phyloP scores from a whole-genome alignment of 2,888 invertebrate species.

The Prionchulus punctatus region DNA sequence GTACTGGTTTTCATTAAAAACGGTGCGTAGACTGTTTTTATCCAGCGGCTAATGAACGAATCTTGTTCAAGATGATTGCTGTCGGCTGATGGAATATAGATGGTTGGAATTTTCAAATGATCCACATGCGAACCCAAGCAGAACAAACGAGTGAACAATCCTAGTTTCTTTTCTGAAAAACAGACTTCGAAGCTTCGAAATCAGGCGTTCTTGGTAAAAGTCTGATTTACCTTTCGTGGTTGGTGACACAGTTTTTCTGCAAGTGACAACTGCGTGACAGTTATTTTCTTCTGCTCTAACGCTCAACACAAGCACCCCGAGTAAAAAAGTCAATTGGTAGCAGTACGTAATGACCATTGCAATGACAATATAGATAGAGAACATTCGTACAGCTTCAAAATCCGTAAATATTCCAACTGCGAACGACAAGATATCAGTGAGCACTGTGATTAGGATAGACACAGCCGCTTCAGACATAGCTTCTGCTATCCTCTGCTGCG shows the following conservation, averaged over 20 bases:
- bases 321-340: constrained; percentile 77
- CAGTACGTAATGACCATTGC: constrained; percentile 70
- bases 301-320: constrained; percentile 70
- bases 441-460: constrained; percentile 75
- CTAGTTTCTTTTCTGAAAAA: no score
- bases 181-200: no score
- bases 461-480: constrained; percentile 78
- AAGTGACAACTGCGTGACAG: constrained; percentile 51
- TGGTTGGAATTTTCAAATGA: no score
- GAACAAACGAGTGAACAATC: no score
- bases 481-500: constrained; percentile 65
- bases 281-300: constrained; percentile 71
- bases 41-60: neutral
- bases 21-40: constrained; percentile 6
- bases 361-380: constrained; percentile 79
- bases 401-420: constrained; percentile 67
- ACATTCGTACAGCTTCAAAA: constrained; percentile 75
- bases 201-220: no score
- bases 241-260: neutral
- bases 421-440: constrained; percentile 48
- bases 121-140: no score
- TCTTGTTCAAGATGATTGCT: neutral
- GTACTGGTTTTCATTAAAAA: neutral
- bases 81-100: no score
- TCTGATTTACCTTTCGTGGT: no score